phyloP scores from a whole-genome alignment of 2,888 invertebrate species.

The Plutella xylostella region DNA sequence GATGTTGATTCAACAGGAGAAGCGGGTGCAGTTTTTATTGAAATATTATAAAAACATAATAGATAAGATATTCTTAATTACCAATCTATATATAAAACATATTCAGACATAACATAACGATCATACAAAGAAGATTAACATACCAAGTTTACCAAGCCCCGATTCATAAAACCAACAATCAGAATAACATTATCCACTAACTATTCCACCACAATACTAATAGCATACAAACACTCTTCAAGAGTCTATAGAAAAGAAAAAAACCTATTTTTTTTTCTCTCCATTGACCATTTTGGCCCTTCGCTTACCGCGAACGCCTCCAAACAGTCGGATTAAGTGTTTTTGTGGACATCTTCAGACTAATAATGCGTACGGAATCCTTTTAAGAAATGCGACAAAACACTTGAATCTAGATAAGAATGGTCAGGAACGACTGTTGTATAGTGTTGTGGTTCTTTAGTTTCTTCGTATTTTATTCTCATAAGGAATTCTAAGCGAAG shows the following conservation, averaged over 20 bases:
- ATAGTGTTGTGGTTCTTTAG: background rate
- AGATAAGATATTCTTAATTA: too few species aligned
- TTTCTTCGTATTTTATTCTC: background rate
- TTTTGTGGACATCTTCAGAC: constrained; percentile 7
- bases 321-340: constrained; percentile 24
- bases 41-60: too few species aligned
- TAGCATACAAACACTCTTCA: too few species aligned
- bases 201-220: too few species aligned
- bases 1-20: too few species aligned
- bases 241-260: background rate
- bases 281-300: background rate
- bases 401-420: constrained; percentile 4
- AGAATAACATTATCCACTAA: too few species aligned
- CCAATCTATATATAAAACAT: too few species aligned
- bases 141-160: too few species aligned
- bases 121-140: too few species aligned
- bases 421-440: background rate
- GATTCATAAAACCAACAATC: too few species aligned
- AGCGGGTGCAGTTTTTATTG: too few species aligned
- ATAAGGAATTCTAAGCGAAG: background rate
- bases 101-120: too few species aligned
- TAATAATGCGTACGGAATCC: constrained; percentile 29
- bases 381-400: constrained; percentile 29
- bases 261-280: background rate
- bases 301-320: constrained; percentile 32